Evolutionary conservation across 1,140 invertebrate species (phyloP).

Genomic region (Drosophila ercepeae): DNA sequence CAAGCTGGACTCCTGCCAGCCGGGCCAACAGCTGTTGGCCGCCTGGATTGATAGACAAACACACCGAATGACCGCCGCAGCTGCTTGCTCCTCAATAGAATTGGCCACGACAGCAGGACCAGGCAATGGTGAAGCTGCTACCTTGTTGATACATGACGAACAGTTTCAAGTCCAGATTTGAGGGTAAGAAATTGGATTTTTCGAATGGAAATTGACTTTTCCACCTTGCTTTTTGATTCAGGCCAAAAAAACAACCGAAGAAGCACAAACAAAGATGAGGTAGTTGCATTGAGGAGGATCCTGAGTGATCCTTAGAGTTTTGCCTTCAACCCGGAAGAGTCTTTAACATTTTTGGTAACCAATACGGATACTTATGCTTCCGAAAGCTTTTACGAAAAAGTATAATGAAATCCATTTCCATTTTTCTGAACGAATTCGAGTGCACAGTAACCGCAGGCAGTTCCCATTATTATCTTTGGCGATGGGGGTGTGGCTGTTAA

Average conservation of each 20-base stretch:
- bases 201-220: constrained; percentile 53
- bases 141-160: constrained; percentile 43
- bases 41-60: constrained; percentile 45
- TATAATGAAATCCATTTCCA: constrained; percentile 6
- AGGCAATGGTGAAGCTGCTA: constrained; percentile 11
- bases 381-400: not conserved
- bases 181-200: constrained; percentile 53
- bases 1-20: not conserved
- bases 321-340: not conserved
- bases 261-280: constrained; percentile 7
- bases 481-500: constrained; percentile 40
- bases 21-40: constrained; percentile 18
- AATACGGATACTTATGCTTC: too few relatives aligned
- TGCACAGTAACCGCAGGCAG: constrained; percentile 19
- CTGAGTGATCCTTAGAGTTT: not conserved
- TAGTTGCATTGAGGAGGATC: not conserved
- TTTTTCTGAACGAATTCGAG: constrained; percentile 22
- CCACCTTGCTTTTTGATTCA: not conserved
- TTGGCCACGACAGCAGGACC: constrained; percentile 30
- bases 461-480: constrained; percentile 6
- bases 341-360: too few relatives aligned
- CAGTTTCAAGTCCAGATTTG: constrained; percentile 37
- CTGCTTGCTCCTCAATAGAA: constrained; percentile 41
- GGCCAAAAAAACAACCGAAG: constrained; percentile 17
- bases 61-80: constrained; percentile 35